Evolutionary conservation across 2,797 vertebrate species (phyloP).

Genomic region (Acanthopagrus latus): DNA sequence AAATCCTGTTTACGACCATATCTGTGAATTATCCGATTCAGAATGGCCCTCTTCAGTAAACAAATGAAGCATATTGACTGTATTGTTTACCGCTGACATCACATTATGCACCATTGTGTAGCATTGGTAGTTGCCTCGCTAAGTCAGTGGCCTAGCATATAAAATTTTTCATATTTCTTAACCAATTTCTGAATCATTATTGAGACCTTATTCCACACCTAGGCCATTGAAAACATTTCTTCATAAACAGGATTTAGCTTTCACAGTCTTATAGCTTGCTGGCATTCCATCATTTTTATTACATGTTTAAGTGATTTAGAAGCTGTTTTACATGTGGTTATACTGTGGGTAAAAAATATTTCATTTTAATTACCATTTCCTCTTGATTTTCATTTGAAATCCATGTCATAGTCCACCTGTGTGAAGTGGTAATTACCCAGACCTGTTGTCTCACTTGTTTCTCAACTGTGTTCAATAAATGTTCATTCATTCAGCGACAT

Average conservation of each 20-base stretch:
- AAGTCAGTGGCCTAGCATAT: conserved; percentile 7
- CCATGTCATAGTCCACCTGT: conserved; percentile 59
- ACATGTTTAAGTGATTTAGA: conserved; percentile 78
- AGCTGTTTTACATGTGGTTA: conserved; percentile 75
- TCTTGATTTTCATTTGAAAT: conserved; percentile 75
- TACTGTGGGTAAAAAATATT: conserved; percentile 67
- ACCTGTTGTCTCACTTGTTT: conserved; percentile 54
- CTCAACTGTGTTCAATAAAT: conserved; percentile 43
- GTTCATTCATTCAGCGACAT: conserved; percentile 23
- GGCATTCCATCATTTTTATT: conserved; percentile 84
- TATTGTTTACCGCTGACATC: conserved; percentile 2
- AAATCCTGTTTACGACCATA: conserved; percentile 86
- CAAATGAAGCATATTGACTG: conserved; percentile 10
- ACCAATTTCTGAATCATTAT: conserved; percentile 1
- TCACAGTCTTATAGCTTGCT: conserved; percentile 85
- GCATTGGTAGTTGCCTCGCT: not conserved
- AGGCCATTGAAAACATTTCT: conserved; percentile 38
- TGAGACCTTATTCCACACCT: conserved; percentile 20
- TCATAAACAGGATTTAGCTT: conserved; percentile 86
- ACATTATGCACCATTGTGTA: conserved; percentile 4
- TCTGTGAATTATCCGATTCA: conserved; percentile 35
- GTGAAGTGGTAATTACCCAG: conserved; percentile 59
- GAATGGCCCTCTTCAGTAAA: not conserved
- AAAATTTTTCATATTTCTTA: conserved; percentile 14
- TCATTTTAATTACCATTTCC: conserved; percentile 72